Base-by-base conservation (phyloP, 1,140 invertebrate genomes). In the Trachymyrmex cornetzi region DNA sequence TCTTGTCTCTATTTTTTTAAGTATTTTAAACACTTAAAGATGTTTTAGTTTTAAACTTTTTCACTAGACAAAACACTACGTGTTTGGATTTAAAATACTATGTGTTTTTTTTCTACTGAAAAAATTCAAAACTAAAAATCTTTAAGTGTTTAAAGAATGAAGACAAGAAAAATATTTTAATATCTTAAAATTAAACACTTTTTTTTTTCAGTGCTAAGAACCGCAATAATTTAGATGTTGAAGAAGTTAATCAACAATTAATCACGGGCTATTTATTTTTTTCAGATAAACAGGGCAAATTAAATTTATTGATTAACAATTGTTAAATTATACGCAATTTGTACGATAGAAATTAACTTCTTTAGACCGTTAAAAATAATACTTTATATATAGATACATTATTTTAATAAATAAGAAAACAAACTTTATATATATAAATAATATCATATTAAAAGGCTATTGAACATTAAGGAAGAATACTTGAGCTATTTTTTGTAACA, bases 281-380 rank as follows among this genome's bases (percentile, higher is more conserved):
- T 34, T 19, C 6, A 67, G 9, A 22, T 7, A 30, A 30, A 53
- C 12, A 30, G 38, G 6, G 30, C 5, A 53, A 53, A 38, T 55
- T 7, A 80, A 48, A 55, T 69, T 80, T 34, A 69, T 80, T 16
- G 9, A 19, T 1, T 67, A 19, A 30, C 30, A 80, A 50, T 69
- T 69, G 19, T 80, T 38, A 53, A 67, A 69, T 3, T 38, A n/a
- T 24, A 53, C 3, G 14, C 4, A 9, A 34, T 22, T 67, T 34
- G 14, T 22, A 69, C 19, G 12, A 69, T 27, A 24, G 2, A 66
- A 66, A 69, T 57, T 12, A 22, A 24, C 11, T 16, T 66, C 66
- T 24, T 69, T 38, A 12, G 4, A 48, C 5, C 2, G 38, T 44
- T 19, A 30, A 27, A 44, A 12, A 19, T 66, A 24, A 30, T 19